These are phyloP conservation scores for Cuniculus paca DNA, from an alignment of 2,797 vertebrate genomes.

Conservation along the genomic window DNA sequence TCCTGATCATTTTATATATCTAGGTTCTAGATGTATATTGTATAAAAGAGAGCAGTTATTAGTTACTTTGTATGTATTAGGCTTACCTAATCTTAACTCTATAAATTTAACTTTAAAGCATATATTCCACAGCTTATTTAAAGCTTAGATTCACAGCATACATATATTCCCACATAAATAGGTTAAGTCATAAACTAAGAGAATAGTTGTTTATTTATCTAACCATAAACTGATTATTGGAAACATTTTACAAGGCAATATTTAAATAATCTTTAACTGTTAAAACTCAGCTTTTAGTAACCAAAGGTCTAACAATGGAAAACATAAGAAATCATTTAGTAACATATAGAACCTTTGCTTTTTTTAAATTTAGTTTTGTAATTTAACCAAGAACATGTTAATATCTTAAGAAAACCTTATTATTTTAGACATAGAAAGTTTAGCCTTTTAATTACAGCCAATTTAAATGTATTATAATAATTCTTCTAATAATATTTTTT, in stretches of 20 bases:
- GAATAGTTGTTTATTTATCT: not conserved
- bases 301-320: not conserved
- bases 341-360: not conserved
- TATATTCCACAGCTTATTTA: not conserved
- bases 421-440: not conserved
- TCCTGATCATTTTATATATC: not conserved
- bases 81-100: not conserved
- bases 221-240: not conserved
- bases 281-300: not conserved
- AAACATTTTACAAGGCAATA: not conserved
- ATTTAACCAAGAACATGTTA: not conserved
- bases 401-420: not conserved
- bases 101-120: not conserved
- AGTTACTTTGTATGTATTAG: not conserved
- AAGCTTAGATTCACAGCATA: not conserved
- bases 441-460: not conserved
- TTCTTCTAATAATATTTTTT: not conserved
- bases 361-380: not conserved
- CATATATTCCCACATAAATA: not conserved
- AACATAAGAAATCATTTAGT: not conserved
- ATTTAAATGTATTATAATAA: not conserved
- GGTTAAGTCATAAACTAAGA: not conserved
- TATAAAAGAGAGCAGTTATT: not conserved
- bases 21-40: not conserved
- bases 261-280: not conserved